A percentile compares a stretch with the other conserved stretches of the same genome.
Conservation (phyloP, 2,113 vertebrate species). For the Hassar affinis region DNA sequence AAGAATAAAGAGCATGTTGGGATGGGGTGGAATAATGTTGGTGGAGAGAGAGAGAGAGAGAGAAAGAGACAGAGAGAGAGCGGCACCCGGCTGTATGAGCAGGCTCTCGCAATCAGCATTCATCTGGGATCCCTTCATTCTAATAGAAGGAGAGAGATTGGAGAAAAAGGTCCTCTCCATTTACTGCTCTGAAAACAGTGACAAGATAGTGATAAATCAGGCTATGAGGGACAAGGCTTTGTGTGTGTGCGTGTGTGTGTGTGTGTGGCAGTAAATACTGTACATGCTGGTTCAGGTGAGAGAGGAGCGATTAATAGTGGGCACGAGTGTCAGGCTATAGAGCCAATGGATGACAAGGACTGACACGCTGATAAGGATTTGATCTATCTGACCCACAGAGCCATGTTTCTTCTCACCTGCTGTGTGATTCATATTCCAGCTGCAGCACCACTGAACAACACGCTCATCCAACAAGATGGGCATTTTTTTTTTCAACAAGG, state of each 20-base stretch:
- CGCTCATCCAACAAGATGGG: constrained; percentile 9
- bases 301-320: constrained; percentile 42
- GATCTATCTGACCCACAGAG: constrained; percentile 51
- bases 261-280: constrained; percentile 36
- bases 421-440: constrained; percentile 41
- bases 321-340: constrained; percentile 28
- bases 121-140: constrained; percentile 23
- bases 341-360: constrained; percentile 47
- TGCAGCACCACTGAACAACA: background rate
- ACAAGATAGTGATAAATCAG: constrained; percentile 50
- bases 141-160: constrained; percentile 22
- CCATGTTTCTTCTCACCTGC: constrained; percentile 40
- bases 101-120: constrained; percentile 40
- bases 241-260: background rate
- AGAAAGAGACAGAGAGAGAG: constrained; percentile 2
- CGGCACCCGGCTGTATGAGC: constrained; percentile 16
- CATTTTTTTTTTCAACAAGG: background rate
- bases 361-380: constrained; percentile 53
- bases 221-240: background rate
- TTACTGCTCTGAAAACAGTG: constrained; percentile 41
- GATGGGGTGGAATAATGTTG: constrained; percentile 45
- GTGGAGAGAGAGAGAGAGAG: background rate
- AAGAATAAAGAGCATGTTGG: constrained; percentile 43
- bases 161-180: constrained; percentile 35
- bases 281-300: constrained; percentile 39